Conservation (phyloP, 2,888 invertebrate genomes). For the Acanthoscelides obtectus region DNA sequence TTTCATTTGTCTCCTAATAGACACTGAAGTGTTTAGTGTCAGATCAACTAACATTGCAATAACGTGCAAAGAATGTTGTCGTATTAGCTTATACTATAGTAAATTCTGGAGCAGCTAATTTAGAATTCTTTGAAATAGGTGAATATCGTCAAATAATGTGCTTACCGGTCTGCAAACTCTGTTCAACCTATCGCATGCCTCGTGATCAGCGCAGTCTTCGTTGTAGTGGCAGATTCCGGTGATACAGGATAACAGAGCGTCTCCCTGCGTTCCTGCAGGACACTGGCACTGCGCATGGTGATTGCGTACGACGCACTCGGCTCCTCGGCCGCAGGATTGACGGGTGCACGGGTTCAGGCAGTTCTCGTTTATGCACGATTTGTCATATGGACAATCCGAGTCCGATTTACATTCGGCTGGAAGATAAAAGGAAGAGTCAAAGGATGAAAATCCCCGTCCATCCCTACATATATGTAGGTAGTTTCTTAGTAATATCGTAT, state of each 20-base stretch:
- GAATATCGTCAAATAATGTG: too few relatives aligned
- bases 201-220: slow-evolving; percentile 81
- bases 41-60: too few relatives aligned
- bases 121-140: too few relatives aligned
- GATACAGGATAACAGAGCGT: slow-evolving; percentile 76
- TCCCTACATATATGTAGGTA: too few relatives aligned
- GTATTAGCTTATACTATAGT: too few relatives aligned
- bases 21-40: too few relatives aligned
- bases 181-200: slow-evolving; percentile 79
- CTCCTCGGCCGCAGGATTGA: slow-evolving; percentile 72
- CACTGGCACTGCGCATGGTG: slow-evolving; percentile 80
- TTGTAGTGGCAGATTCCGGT: slow-evolving; percentile 81
- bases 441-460: neutral
- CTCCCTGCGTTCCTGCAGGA: slow-evolving; percentile 80
- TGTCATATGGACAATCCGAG: slow-evolving; percentile 79
- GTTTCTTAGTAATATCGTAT: too few relatives aligned
- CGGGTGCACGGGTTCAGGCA: slow-evolving; percentile 73
- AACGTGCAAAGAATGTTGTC: too few relatives aligned
- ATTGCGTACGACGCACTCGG: slow-evolving; percentile 68
- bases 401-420: slow-evolving; percentile 77
- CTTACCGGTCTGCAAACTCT: slow-evolving; percentile 65
- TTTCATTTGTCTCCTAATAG: too few relatives aligned
- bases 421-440: slow-evolving; percentile 20
- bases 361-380: slow-evolving; percentile 72
- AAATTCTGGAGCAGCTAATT: too few relatives aligned